Evolutionary conservation across 2,797 vertebrate species (phyloP).

Genomic region (Melanotaenia boesemani): DNA sequence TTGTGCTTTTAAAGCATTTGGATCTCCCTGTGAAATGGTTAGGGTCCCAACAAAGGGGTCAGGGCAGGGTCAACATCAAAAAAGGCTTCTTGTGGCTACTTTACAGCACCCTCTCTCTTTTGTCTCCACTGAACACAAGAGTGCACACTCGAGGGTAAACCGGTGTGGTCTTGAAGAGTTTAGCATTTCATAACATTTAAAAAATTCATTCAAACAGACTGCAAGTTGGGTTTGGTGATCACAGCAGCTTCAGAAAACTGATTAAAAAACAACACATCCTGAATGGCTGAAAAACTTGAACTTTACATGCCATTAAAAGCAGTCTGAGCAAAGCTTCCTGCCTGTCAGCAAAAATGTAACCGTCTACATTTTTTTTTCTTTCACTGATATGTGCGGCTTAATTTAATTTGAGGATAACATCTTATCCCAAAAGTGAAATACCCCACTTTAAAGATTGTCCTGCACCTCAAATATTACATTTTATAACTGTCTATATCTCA

Average conservation of each 20-base stretch:
- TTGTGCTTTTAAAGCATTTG: conserved; percentile 78
- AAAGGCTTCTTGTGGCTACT: conserved; percentile 68
- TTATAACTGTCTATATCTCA: conserved; percentile 58
- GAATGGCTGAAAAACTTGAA: conserved; percentile 17
- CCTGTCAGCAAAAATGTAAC: conserved; percentile 62
- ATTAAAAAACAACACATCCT: not conserved
- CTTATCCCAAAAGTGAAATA: conserved; percentile 69
- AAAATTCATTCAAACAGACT: conserved; percentile 37
- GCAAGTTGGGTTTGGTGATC: conserved; percentile 5
- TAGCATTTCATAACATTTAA: conserved; percentile 28
- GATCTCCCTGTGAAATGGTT: conserved; percentile 81
- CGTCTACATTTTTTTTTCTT: conserved; percentile 42
- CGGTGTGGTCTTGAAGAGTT: conserved; percentile 71
- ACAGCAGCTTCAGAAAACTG: not conserved
- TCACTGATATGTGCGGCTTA: conserved; percentile 56
- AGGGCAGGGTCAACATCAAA: conserved; percentile 80
- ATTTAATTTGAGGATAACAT: conserved; percentile 75
- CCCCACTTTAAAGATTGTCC: conserved; percentile 65
- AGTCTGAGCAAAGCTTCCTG: conserved; percentile 37
- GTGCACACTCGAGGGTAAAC: conserved; percentile 73
- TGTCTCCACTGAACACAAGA: conserved; percentile 69
- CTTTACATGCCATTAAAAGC: conserved; percentile 37
- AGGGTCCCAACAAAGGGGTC: conserved; percentile 82
- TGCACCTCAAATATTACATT: conserved; percentile 64
- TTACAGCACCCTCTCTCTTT: conserved; percentile 71